Evolutionary conservation across 2,797 vertebrate genomes (phyloP), one percentile per base, ranked within the genome.

Genomic region (Gymnothorax reevesii): DNA sequence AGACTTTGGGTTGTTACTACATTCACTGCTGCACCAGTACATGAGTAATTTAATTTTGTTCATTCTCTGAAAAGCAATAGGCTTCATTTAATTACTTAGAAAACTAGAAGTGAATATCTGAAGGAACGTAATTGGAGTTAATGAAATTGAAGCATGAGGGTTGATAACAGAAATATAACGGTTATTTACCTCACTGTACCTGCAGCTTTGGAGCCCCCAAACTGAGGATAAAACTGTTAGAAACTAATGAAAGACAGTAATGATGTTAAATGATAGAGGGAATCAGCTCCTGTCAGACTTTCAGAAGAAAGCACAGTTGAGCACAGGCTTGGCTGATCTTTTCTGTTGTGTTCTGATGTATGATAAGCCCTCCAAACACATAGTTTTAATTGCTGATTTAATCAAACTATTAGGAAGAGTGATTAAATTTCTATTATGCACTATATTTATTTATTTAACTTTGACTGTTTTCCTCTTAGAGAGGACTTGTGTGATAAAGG

Each of bases 301-400:
- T 49, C 52, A 15, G 27, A 77, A 52, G 42, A 55, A 79, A 54
- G 15, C 49, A 52, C 49, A 22, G 4, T 52, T 22, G 27, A 54
- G 15, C 42, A 17, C 52, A 55, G 49, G 75, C 42, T 54, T 22
- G 52, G 75, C 52, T 79, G 75, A 54, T 79, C 52, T 54, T 42
- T 79, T 17, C 75, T 79, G 75, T 52, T 79, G 49, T 79, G 4
- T n/a, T 79, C 52, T 79, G 75, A 79, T 79, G 33, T 55, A 79
- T 54, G 52, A 42, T 54, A 54, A 55, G 4, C 20, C 75, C 52
- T n/a, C 75, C 75, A 55, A 79, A 79, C 75, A 79, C 75, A 54
- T 79, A 79, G 6, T 79, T 79, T 79, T 79, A 79, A 79, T 79
- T 79, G 49, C 75, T 8, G 22, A 79, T 79, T 79, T 79, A 79